A percentile compares a stretch with the other conserved stretches of the same genome.
phyloP scores from a whole-genome alignment of 2,113 vertebrate species.

The Ia io region DNA sequence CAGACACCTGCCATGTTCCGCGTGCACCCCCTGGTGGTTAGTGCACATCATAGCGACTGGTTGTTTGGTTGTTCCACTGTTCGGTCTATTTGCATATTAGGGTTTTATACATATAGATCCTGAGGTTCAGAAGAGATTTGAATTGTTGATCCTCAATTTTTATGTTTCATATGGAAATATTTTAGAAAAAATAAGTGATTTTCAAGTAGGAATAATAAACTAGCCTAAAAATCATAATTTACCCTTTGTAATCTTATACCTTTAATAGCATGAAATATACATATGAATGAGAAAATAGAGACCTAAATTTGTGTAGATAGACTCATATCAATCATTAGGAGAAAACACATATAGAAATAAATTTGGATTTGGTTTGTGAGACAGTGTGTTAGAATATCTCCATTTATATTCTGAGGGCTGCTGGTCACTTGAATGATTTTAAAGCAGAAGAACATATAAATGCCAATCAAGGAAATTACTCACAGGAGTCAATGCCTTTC shows the following conservation, averaged over 20 bases:
- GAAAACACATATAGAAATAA: background rate
- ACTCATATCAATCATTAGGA: conserved; percentile 64
- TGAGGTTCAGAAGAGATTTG: conserved; percentile 6
- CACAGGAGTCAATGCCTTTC: background rate
- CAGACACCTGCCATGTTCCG: no score
- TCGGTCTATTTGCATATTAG: no score
- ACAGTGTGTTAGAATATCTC: conserved; percentile 33
- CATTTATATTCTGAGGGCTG: conserved; percentile 17
- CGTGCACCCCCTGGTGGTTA: no score
- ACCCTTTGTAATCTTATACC: background rate
- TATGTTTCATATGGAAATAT: conserved; percentile 38
- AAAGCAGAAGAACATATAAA: conserved; percentile 62
- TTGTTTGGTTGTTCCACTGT: no score
- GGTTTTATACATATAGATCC: background rate
- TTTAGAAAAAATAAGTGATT: conserved; percentile 34
- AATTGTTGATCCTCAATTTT: background rate
- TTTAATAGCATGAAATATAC: conserved; percentile 26
- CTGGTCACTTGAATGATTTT: conserved; percentile 45
- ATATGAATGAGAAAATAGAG: conserved; percentile 66
- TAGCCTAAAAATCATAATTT: background rate
- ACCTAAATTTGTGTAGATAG: conserved; percentile 70
- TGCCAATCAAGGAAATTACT: conserved; percentile 69
- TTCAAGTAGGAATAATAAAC: conserved; percentile 15
- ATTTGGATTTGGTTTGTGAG: conserved; percentile 18
- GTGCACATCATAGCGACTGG: no score